phyloP scores from a whole-genome alignment of 2,797 vertebrate genomes.

The Adelosebastes latens region DNA sequence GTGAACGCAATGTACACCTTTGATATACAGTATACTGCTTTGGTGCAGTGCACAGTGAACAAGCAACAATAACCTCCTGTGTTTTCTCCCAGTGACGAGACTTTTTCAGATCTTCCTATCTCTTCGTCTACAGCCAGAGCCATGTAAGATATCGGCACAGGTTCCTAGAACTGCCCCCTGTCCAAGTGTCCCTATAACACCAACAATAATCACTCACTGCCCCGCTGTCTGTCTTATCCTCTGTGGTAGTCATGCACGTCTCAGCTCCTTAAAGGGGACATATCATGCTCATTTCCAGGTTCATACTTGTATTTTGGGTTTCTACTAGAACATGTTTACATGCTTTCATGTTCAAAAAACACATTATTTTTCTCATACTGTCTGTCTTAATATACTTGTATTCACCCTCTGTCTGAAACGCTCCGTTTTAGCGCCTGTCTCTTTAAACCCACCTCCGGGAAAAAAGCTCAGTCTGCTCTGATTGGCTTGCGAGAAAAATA shows the following conservation, averaged over 20 bases:
- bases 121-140: slow-evolving; percentile 70
- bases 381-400: too few relatives aligned
- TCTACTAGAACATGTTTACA: neutral
- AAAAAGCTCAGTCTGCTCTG: too few relatives aligned
- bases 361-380: too few relatives aligned
- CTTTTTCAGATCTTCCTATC: slow-evolving; percentile 70
- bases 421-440: too few relatives aligned
- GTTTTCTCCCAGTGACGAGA: slow-evolving; percentile 77
- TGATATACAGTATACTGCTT: neutral
- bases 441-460: too few relatives aligned
- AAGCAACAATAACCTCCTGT: slow-evolving; percentile 13
- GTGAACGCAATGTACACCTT: neutral
- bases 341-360: neutral
- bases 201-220: slow-evolving; percentile 22
- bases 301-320: neutral
- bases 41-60: neutral
- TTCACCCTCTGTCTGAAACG: too few relatives aligned
- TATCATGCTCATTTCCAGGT: neutral
- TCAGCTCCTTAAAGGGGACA: neutral
- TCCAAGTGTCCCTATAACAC: slow-evolving; percentile 32
- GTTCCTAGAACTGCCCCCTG: neutral
- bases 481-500: too few relatives aligned
- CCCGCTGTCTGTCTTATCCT: slow-evolving; percentile 23
- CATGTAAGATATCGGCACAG: slow-evolving; percentile 73
- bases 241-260: slow-evolving; percentile 52